Conservation (phyloP, 2,888 invertebrate genomes). For the Netelia virgata region DNA sequence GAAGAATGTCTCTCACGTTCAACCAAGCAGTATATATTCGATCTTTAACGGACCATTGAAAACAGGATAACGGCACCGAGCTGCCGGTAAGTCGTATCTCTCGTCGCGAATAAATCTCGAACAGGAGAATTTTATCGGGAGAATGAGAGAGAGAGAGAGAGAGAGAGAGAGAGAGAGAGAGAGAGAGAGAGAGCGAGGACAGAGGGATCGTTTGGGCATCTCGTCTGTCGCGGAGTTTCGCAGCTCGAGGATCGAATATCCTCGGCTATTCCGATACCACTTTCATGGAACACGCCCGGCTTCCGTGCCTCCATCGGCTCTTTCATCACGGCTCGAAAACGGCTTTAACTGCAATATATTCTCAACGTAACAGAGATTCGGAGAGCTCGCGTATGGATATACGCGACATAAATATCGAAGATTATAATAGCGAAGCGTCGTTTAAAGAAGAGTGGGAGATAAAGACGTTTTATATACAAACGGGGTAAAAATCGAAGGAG, state of each 20-base stretch:
- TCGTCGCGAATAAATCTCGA: constrained; percentile 61
- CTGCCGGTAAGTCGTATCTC: constrained; percentile 61
- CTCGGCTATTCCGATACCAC: constrained; percentile 31
- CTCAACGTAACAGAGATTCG: neutral
- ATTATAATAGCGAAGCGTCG: no score
- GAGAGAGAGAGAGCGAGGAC: constrained; percentile 45
- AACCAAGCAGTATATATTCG: constrained; percentile 64
- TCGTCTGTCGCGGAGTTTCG: constrained; percentile 40
- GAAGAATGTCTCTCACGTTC: constrained; percentile 42
- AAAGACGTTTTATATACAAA: no score
- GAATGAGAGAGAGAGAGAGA: constrained; percentile 40
- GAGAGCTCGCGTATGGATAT: neutral
- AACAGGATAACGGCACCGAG: constrained; percentile 52
- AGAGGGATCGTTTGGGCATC: constrained; percentile 31
- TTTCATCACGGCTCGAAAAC: neutral
- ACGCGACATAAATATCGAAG: no score
- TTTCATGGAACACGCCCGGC: neutral
- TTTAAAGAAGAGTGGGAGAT: no score
- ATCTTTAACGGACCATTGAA: constrained; percentile 66
- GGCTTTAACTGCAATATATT: neutral
- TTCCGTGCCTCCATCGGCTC: neutral
- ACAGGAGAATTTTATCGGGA: constrained; percentile 59
- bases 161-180: constrained; percentile 27
- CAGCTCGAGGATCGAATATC: constrained; percentile 35
- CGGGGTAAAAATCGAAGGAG: neutral